Conservation (phyloP, 1,140 invertebrate genomes). For the Parapsyche elsis region DNA sequence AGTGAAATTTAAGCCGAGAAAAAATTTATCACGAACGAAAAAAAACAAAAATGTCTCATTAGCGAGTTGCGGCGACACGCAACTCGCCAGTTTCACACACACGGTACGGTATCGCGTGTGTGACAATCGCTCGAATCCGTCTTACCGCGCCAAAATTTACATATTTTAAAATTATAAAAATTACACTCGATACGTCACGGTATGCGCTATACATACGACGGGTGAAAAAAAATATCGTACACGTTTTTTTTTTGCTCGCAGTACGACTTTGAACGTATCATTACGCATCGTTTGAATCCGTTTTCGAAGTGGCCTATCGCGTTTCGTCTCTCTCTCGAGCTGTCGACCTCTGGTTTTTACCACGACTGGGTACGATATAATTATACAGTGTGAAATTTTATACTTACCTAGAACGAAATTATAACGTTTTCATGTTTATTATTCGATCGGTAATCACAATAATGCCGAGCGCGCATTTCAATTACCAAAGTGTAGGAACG, state of each 20-base stretch:
- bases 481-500: background rate
- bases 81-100: too few species aligned
- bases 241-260: background rate
- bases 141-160: too few species aligned
- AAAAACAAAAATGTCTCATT: too few species aligned
- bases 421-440: background rate
- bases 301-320: background rate
- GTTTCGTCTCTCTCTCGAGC: background rate
- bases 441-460: background rate
- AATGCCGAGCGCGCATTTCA: background rate
- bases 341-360: background rate
- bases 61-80: too few species aligned
- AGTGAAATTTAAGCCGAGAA: too few species aligned
- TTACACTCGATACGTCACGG: too few species aligned
- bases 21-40: too few species aligned
- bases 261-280: background rate
- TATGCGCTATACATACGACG: too few species aligned
- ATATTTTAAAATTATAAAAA: too few species aligned
- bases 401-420: background rate
- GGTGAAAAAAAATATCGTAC: too few species aligned
- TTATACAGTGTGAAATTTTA: conserved; percentile 4
- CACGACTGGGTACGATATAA: background rate
- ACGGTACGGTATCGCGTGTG: too few species aligned
- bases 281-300: background rate
- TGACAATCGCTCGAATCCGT: too few species aligned